Conservation (phyloP, 2,888 invertebrate genomes). For the Philaethria dido region DNA sequence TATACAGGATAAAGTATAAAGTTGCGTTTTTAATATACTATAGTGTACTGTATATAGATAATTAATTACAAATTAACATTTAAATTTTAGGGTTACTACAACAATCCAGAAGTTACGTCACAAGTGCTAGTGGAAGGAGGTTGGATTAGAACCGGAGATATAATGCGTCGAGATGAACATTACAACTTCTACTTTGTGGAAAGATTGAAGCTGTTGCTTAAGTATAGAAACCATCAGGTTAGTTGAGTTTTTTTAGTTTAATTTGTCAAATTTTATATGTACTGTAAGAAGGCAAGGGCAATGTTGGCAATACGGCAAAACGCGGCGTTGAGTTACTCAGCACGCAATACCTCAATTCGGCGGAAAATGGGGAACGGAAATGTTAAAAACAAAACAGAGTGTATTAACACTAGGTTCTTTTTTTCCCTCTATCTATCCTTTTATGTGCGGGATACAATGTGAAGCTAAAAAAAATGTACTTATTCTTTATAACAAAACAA, state of each 20-base stretch:
- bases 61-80: background rate
- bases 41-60: no score
- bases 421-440: no score
- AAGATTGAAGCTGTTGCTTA: constrained; percentile 79
- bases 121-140: constrained; percentile 69
- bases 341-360: no score
- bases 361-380: no score
- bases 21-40: no score
- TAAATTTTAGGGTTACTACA: constrained; percentile 68
- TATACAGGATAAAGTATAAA: no score
- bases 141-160: constrained; percentile 81
- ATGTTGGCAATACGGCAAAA: background rate
- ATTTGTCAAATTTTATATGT: constrained; percentile 43
- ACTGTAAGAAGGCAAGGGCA: background rate
- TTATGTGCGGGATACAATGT: no score
- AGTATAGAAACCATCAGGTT: constrained; percentile 78
- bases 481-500: no score
- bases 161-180: constrained; percentile 76
- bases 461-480: no score
- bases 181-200: constrained; percentile 77
- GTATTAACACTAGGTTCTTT: no score
- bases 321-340: no score
- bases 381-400: no score
- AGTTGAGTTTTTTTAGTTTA: background rate
- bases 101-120: constrained; percentile 66